Percentiles rank a stretch among this genome's conserved stretches.
Conservation (phyloP, 2,797 vertebrate species). For the Darevskia mixta region DNA sequence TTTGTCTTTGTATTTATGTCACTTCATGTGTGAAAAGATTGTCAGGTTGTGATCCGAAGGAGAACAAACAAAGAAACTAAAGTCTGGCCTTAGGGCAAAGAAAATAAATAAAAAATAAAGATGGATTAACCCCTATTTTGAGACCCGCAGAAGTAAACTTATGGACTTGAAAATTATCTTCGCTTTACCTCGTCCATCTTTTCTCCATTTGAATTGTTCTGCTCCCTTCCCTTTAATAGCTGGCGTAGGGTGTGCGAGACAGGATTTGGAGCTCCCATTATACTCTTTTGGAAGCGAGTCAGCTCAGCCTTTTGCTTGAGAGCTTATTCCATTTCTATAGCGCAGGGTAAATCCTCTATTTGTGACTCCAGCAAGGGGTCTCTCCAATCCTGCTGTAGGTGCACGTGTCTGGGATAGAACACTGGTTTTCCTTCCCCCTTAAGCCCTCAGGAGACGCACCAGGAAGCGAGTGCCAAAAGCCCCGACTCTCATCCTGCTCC, state of each 20-base stretch:
- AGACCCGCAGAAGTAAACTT: slow-evolving; percentile 52
- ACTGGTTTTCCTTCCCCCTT: slow-evolving; percentile 52
- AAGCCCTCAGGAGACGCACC: slow-evolving; percentile 72
- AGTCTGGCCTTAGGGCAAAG: slow-evolving; percentile 22
- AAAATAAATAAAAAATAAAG: slow-evolving; percentile 24
- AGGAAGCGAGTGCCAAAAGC: slow-evolving; percentile 55
- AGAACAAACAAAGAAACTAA: slow-evolving; percentile 21
- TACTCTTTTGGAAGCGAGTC: slow-evolving; percentile 56
- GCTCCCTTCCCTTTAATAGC: slow-evolving; percentile 52
- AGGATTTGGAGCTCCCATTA: slow-evolving; percentile 47
- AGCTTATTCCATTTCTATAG: slow-evolving; percentile 69
- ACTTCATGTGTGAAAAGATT: slow-evolving; percentile 27
- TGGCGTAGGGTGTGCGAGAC: slow-evolving; percentile 46
- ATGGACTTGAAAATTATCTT: slow-evolving; percentile 47
- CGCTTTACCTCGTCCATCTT: slow-evolving; percentile 11
- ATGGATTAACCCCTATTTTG: slow-evolving; percentile 33
- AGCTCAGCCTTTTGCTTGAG: slow-evolving; percentile 63
- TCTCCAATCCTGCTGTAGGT: slow-evolving; percentile 73
- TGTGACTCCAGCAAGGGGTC: slow-evolving; percentile 76
- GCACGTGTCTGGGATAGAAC: slow-evolving; percentile 78
- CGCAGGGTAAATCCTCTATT: slow-evolving; percentile 76
- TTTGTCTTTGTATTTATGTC: slow-evolving; percentile 20
- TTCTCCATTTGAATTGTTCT: slow-evolving; percentile 52
- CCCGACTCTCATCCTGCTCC: slow-evolving; percentile 55
- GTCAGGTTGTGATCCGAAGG: slow-evolving; percentile 33